Percentiles rank a stretch among this genome's conserved stretches.
phyloP scores from a whole-genome alignment of 2,797 vertebrate genomes.

The Rhabdophis nuchalis region DNA sequence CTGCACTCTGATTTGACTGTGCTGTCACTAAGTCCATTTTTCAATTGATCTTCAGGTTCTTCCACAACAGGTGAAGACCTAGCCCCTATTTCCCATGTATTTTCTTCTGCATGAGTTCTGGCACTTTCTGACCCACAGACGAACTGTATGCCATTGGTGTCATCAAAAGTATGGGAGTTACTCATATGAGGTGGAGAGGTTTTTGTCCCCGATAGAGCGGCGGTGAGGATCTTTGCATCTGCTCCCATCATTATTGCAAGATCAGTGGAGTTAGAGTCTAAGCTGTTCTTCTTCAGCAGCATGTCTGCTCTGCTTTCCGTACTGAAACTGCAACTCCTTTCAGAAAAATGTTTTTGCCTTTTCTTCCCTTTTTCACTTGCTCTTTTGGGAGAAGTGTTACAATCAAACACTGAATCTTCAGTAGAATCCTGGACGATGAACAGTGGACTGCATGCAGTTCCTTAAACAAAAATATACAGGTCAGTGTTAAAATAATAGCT shows the following conservation, averaged over 20 bases:
- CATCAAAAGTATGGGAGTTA: slow-evolving; percentile 70
- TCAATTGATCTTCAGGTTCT: slow-evolving; percentile 57
- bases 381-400: slow-evolving; percentile 66
- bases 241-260: slow-evolving; percentile 90
- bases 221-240: slow-evolving; percentile 90
- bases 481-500: not conserved
- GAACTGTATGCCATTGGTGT: slow-evolving; percentile 60
- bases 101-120: slow-evolving; percentile 43
- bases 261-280: slow-evolving; percentile 83
- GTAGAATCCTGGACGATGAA: slow-evolving; percentile 75
- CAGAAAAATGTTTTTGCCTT: slow-evolving; percentile 83
- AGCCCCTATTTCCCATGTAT: slow-evolving; percentile 57
- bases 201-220: slow-evolving; percentile 77
- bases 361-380: slow-evolving; percentile 74
- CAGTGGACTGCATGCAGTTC: slow-evolving; percentile 68
- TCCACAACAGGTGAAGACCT: slow-evolving; percentile 47
- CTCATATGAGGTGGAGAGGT: slow-evolving; percentile 50
- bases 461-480: slow-evolving; percentile 42
- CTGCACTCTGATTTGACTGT: slow-evolving; percentile 23
- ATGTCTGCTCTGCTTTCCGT: slow-evolving; percentile 88
- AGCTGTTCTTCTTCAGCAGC: slow-evolving; percentile 84
- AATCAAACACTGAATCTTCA: slow-evolving; percentile 73
- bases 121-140: slow-evolving; percentile 34
- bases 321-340: slow-evolving; percentile 95
- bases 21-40: slow-evolving; percentile 51